Conservation (phyloP, 2,888 invertebrate genomes). For the Neria commutata region DNA sequence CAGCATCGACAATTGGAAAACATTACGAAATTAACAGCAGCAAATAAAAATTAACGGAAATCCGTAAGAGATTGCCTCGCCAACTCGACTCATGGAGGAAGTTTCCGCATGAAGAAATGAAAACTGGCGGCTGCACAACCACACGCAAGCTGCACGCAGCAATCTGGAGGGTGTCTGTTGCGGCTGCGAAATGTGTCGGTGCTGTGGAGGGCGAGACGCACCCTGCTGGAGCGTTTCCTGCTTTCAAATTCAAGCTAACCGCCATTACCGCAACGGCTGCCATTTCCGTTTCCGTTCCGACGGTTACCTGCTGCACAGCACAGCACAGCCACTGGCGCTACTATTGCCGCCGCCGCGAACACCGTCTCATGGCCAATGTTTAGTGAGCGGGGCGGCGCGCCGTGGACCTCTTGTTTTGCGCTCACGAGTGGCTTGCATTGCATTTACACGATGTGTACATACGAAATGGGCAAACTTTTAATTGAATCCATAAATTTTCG, state of each 20-base stretch:
- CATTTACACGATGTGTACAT: not conserved
- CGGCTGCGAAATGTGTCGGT: not conserved
- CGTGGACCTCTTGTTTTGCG: too few relatives aligned
- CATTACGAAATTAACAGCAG: not conserved
- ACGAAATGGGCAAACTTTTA: slow-evolving; percentile 53
- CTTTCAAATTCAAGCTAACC: not conserved
- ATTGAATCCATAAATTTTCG: slow-evolving; percentile 57
- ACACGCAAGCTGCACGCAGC: not conserved
- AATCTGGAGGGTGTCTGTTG: not conserved
- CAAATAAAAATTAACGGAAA: too few relatives aligned
- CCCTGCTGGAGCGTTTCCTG: not conserved
- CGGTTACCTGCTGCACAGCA: not conserved
- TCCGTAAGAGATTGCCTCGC: too few relatives aligned
- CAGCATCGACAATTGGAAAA: not conserved
- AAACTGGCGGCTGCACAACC: too few relatives aligned
- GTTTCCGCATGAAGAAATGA: too few relatives aligned
- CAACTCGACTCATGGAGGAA: too few relatives aligned
- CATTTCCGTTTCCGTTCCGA: not conserved
- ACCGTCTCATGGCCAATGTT: not conserved
- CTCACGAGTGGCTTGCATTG: not conserved
- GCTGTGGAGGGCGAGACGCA: not conserved
- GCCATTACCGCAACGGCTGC: not conserved
- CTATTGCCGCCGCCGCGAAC: not conserved
- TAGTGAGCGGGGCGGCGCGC: not conserved
- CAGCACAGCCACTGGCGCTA: not conserved